A percentile compares a stretch with the other conserved stretches of the same genome.
Conservation (phyloP, 2,888 invertebrate genomes). For the Leptothorax acervorum region DNA sequence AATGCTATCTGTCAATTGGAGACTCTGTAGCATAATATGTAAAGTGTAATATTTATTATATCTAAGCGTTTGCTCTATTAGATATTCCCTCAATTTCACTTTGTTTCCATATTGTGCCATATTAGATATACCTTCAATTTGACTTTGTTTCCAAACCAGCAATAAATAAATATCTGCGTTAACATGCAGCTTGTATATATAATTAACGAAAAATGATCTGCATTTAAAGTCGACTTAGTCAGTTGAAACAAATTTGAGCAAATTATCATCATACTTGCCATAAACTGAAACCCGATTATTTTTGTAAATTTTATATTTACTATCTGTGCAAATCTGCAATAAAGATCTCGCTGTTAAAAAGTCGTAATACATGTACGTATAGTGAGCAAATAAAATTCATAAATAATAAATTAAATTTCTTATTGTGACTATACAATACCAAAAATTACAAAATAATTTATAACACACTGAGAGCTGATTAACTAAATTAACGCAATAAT, state of each 20-base stretch:
- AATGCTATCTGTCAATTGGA: conserved; percentile 53
- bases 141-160: too few species aligned
- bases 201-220: background rate
- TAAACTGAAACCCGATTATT: conserved; percentile 64
- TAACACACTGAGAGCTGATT: background rate
- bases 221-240: background rate
- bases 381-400: background rate
- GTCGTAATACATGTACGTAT: background rate
- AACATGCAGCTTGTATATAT: conserved; percentile 7
- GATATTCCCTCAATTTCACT: conserved; percentile 50
- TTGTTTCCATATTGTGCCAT: conserved; percentile 27
- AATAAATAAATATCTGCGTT: too few species aligned
- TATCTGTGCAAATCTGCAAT: conserved; percentile 42
- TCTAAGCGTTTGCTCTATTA: background rate
- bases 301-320: conserved; percentile 57
- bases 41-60: background rate
- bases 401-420: background rate
- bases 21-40: conserved; percentile 60
- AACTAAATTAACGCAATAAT: background rate
- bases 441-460: too few species aligned
- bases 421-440: background rate
- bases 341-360: background rate
- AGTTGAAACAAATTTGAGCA: conserved; percentile 39
- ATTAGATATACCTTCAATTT: too few species aligned
- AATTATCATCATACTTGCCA: conserved; percentile 62